Evolutionary conservation across 2,888 invertebrate species (phyloP).

Genomic region (Candidula unifasciata): DNA sequence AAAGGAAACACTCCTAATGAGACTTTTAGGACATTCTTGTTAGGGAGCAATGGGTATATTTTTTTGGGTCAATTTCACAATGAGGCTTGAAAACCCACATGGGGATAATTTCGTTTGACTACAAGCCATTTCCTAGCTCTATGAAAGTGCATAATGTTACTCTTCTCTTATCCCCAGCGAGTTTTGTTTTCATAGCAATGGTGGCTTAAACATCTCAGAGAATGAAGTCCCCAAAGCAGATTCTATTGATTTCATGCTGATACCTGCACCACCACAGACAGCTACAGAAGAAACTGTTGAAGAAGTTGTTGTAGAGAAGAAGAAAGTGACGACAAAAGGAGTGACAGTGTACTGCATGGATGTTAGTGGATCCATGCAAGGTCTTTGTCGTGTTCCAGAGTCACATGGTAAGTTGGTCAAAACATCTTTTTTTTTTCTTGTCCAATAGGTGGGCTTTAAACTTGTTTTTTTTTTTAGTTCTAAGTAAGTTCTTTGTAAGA

Average conservation of each 20-base stretch:
- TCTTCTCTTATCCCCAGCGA: constrained; percentile 55
- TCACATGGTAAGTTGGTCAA: constrained; percentile 65
- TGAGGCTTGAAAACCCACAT: too few relatives aligned
- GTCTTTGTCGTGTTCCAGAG: constrained; percentile 60
- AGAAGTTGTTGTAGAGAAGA: constrained; percentile 55
- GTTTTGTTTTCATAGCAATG: constrained; percentile 63
- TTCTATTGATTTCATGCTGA: constrained; percentile 67
- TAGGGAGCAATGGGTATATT: too few relatives aligned
- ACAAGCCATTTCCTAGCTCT: too few relatives aligned
- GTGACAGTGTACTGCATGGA: constrained; percentile 73
- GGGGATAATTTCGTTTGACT: too few relatives aligned
- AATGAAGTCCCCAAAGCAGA: constrained; percentile 67
- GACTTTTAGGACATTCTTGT: too few relatives aligned
- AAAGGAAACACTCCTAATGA: too few relatives aligned
- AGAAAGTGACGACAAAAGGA: constrained; percentile 61
- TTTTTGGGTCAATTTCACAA: too few relatives aligned
- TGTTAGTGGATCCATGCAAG: constrained; percentile 70
- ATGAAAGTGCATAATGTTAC: neutral
- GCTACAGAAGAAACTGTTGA: constrained; percentile 48
- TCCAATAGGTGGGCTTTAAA: too few relatives aligned
- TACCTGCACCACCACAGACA: constrained; percentile 56
- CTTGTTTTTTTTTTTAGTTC: too few relatives aligned
- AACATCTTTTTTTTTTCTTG: neutral
- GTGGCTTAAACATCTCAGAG: constrained; percentile 60
- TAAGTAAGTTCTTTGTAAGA: too few relatives aligned